Evolutionary conservation across 2,797 vertebrate species (phyloP).

Genomic region (Xerus rutilus): DNA sequence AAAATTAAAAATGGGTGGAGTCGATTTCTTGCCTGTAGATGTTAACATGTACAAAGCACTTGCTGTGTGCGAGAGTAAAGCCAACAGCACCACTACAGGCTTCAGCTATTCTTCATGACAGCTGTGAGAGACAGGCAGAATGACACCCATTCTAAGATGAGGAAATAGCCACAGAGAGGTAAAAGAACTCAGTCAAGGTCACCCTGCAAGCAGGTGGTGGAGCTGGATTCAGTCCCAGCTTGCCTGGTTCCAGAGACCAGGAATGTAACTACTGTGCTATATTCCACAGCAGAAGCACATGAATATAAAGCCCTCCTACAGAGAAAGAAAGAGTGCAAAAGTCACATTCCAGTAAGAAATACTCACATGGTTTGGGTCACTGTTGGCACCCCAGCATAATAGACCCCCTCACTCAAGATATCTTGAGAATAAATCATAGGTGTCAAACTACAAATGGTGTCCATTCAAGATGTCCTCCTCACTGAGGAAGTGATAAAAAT

Average conservation of each 20-base stretch:
- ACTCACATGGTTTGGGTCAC: not conserved
- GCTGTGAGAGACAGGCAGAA: not conserved
- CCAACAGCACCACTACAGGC: not conserved
- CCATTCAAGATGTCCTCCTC: not conserved
- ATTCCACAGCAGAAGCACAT: not conserved
- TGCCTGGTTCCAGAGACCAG: not conserved
- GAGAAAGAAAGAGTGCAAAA: not conserved
- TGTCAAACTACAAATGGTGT: not conserved
- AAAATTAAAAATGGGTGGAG: not conserved
- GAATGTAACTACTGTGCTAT: not conserved
- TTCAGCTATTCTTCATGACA: not conserved
- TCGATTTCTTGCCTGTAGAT: not conserved
- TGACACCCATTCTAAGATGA: not conserved
- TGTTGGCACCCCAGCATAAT: not conserved
- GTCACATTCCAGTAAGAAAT: not conserved
- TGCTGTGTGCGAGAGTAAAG: not conserved
- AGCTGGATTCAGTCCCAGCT: not conserved
- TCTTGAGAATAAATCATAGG: not conserved
- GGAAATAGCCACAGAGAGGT: not conserved
- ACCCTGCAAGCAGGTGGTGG: not conserved
- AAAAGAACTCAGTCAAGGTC: constrained; percentile 16
- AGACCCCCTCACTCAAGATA: not conserved
- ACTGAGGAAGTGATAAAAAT: not conserved
- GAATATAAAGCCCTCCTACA: not conserved
- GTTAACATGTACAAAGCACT: not conserved